Conservation (phyloP, 2,113 vertebrate genomes). For the Hydrolagus affinis region DNA sequence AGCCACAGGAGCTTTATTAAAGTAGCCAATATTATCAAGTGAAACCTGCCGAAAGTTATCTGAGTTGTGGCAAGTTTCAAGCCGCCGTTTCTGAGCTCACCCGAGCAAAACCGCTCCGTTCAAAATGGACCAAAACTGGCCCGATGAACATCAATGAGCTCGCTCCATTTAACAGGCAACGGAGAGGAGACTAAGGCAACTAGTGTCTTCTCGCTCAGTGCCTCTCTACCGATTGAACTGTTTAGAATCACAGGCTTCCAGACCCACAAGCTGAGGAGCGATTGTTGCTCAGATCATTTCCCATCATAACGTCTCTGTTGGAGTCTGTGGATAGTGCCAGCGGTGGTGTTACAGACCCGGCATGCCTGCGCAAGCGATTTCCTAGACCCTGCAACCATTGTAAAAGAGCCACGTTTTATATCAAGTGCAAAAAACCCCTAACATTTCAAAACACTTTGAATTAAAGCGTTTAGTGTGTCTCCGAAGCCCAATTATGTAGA, state of each 20-base stretch:
- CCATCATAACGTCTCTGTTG: background rate
- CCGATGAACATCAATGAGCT: no score
- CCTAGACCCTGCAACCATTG: background rate
- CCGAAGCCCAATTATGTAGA: slow-evolving; percentile 11
- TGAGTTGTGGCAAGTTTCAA: no score
- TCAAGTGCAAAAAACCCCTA: background rate
- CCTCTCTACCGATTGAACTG: background rate
- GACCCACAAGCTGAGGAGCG: background rate
- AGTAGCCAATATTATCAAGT: no score
- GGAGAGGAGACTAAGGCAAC: no score
- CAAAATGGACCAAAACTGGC: no score
- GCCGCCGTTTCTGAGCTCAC: no score
- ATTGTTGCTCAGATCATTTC: background rate
- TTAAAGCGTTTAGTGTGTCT: slow-evolving; percentile 12
- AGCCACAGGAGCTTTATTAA: no score
- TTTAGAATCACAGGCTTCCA: background rate
- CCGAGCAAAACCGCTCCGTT: no score
- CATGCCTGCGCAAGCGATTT: background rate
- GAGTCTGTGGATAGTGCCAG: no score
- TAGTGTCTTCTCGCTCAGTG: background rate
- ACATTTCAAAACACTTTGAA: background rate
- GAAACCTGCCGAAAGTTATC: no score
- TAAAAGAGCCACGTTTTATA: background rate
- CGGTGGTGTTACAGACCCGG: background rate
- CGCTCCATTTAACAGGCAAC: no score